Evolutionary conservation across 2,113 vertebrate genomes (phyloP).

Genomic region (Xyliphius kryptos): DNA sequence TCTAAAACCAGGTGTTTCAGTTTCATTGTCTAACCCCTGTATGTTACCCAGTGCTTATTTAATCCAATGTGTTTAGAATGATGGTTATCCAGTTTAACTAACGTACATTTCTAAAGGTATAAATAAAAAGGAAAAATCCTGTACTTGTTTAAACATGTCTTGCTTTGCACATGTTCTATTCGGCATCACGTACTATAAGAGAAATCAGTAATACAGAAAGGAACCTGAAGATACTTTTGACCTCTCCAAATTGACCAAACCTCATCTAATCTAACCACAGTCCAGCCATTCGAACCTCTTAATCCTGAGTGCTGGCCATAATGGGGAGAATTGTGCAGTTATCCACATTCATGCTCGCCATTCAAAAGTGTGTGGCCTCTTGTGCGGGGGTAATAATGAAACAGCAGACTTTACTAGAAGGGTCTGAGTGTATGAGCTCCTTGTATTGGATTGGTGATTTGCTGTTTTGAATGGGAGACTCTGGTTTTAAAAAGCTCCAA

Average conservation of each 20-base stretch:
- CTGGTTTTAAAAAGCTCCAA: constrained; percentile 31
- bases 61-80: too few species aligned
- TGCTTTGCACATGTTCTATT: too few species aligned
- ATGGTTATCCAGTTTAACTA: too few species aligned
- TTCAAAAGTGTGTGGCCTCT: constrained; percentile 23
- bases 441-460: constrained; percentile 35
- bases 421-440: constrained; percentile 16
- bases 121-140: too few species aligned
- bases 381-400: constrained; percentile 32
- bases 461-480: constrained; percentile 35
- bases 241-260: constrained; percentile 22
- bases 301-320: constrained; percentile 18
- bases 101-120: too few species aligned
- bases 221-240: constrained; percentile 15
- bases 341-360: background rate
- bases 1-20: too few species aligned
- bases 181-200: background rate
- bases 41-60: too few species aligned
- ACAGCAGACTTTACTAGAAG: constrained; percentile 22
- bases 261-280: constrained; percentile 5
- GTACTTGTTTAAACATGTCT: too few species aligned
- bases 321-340: background rate
- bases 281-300: constrained; percentile 18
- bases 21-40: too few species aligned
- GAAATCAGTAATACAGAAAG: too few species aligned